phyloP scores from a whole-genome alignment of 2,113 vertebrate genomes.

The Pachycephala philippinensis region DNA sequence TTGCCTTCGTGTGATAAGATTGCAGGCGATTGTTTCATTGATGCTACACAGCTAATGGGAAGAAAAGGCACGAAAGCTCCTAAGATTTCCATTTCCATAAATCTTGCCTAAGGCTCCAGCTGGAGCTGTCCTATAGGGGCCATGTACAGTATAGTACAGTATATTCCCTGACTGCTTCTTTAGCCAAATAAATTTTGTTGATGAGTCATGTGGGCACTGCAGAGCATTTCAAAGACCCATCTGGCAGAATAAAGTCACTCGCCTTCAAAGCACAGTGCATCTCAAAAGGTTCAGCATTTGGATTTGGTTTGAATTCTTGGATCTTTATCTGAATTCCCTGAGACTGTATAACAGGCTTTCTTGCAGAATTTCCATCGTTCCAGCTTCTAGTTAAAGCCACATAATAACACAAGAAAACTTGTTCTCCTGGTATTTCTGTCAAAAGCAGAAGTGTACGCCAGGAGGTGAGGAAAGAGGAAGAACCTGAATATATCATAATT shows the following conservation, averaged over 20 bases:
- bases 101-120: conserved; percentile 57
- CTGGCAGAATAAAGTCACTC: conserved; percentile 53
- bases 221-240: conserved; percentile 55
- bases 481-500: not conserved
- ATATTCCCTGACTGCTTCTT: conserved; percentile 39
- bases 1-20: conserved; percentile 9
- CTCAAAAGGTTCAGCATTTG: conserved; percentile 53
- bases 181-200: conserved; percentile 57
- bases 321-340: conserved; percentile 38
- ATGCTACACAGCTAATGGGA: not conserved
- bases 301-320: conserved; percentile 53
- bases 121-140: conserved; percentile 43
- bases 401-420: not conserved
- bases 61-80: not conserved
- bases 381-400: conserved; percentile 3
- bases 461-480: not conserved
- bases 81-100: conserved; percentile 54
- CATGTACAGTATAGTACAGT: conserved; percentile 45
- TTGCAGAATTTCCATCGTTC: not conserved
- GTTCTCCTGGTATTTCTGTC: not conserved
- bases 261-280: conserved; percentile 5
- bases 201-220: conserved; percentile 42
- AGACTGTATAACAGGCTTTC: not conserved
- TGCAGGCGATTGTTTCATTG: not conserved
- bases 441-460: not conserved